Evolutionary conservation across 2,888 invertebrate species (phyloP), one percentile per base, ranked within the genome.

Genomic region (Athetis lepigone): DNA sequence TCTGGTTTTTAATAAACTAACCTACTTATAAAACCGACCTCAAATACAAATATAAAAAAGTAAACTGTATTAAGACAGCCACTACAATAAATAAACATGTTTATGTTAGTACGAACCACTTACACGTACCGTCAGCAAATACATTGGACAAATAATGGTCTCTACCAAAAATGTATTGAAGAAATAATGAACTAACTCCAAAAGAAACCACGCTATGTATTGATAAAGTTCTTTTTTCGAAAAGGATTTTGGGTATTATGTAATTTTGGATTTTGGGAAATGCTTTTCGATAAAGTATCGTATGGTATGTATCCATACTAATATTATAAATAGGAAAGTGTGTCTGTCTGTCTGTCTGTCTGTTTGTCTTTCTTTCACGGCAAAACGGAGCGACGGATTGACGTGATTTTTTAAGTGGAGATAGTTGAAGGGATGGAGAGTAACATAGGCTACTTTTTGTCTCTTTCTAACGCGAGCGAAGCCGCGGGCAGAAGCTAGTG

Each of bases 1-100:
- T n/a, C 33, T 13, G 13, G 13, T 4, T 13, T 33, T 13, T 1
- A 33, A 33, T 33, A 33, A 33, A 11, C 13, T 4, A 11, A 13
- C 8, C 33, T 33, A 4, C 33, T 21, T 36, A 49, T 36, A 6
- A 6, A 2, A 33, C 5, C 0, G 2, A 21, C 1, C 16, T 16
- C 1, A 33, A 9, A 1, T 19, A 3, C 6, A 29, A 51, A 23
- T 4, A 16, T 9, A 25, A 55, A 39, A 46, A 29, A 33, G 19
- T 13, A 55, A 40, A 9, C 19, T 3, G 19, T 45, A 56, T n/a
- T 45, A 29, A 51, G 18, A 67, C 49, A 61, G 16, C 37, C 40
- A 51, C 54, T 47, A 57, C n/a, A 42, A 45, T 75, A 79, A 80
- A 75, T 74, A 72, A 63, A 72, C 69, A 63, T 80, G 75, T 79